A percentile compares a stretch with the other conserved stretches of the same genome.
These are phyloP conservation scores for Tipula unca DNA, from an alignment of 2,888 invertebrate genomes.

Conservation along the genomic window DNA sequence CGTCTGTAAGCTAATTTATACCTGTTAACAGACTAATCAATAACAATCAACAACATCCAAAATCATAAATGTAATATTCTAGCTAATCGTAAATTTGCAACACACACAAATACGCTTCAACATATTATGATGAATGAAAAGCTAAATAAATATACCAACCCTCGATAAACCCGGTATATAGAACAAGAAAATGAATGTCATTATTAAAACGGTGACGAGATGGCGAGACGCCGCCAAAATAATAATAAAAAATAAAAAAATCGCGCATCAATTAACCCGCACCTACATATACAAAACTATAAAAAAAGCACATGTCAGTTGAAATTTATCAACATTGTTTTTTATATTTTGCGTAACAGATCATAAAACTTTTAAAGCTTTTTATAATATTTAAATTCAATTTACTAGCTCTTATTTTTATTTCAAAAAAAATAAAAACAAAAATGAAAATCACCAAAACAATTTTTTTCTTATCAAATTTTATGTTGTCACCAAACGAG, in stretches of 20 bases:
- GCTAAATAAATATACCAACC: no score
- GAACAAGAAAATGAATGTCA: no score
- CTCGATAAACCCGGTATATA: no score
- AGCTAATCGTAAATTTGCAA: no score
- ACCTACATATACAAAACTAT: neutral
- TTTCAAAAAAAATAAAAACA: neutral
- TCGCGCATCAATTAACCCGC: neutral
- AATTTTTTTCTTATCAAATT: slow-evolving; percentile 1
- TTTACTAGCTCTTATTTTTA: neutral
- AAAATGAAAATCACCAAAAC: neutral
- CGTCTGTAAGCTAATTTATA: no score
- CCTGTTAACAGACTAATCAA: no score
- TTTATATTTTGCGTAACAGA: neutral
- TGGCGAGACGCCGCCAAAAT: neutral
- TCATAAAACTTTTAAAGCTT: slow-evolving; percentile 8
- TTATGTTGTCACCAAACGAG: slow-evolving; percentile 8
- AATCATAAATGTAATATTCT: no score
- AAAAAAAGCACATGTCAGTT: neutral
- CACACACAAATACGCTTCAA: no score
- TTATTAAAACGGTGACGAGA: neutral
- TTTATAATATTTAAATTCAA: neutral
- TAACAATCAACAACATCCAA: no score
- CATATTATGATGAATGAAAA: no score
- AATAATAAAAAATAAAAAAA: neutral
- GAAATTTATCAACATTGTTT: neutral